These are phyloP conservation scores for Lipophrys pholis DNA, from an alignment of 2,113 vertebrate species.

Conservation along the genomic window DNA sequence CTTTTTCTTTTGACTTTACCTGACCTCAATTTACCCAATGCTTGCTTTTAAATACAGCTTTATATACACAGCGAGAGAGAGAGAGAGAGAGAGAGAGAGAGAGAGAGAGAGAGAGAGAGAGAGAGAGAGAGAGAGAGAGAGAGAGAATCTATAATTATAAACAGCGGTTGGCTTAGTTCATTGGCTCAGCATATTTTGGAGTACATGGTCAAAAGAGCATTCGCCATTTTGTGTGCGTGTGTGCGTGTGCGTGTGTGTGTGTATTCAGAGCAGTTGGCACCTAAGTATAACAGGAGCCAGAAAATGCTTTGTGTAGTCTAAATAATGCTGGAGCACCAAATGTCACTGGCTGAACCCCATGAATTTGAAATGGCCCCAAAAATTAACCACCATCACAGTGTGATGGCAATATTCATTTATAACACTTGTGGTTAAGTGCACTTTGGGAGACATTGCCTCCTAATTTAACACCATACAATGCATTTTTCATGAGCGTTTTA, in stretches of 20 bases:
- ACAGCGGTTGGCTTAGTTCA: slow-evolving; percentile 48
- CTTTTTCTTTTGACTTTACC: too few species aligned
- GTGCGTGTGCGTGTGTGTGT: slow-evolving; percentile 16
- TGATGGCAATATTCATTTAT: background rate
- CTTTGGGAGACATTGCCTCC: background rate
- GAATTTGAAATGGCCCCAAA: background rate
- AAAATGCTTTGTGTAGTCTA: background rate
- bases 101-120: slow-evolving; percentile 24
- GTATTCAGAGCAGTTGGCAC: background rate
- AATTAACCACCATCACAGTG: background rate
- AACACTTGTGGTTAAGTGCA: background rate
- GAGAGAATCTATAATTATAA: slow-evolving; percentile 57
- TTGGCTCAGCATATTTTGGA: slow-evolving; percentile 63
- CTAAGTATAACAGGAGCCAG: slow-evolving; percentile 1
- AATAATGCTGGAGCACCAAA: slow-evolving; percentile 1
- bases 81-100: too few species aligned
- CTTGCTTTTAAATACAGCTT: too few species aligned
- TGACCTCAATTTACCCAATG: too few species aligned
- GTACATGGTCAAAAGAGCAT: slow-evolving; percentile 41
- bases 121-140: slow-evolving; percentile 22
- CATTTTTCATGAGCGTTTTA: background rate
- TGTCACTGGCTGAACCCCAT: background rate
- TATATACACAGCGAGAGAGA: too few species aligned
- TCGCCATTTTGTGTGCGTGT: background rate
- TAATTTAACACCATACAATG: background rate